Evolutionary conservation across 2,888 invertebrate species (phyloP), one percentile per base, ranked within the genome.

Genomic region (Eubasilissa splendida): DNA sequence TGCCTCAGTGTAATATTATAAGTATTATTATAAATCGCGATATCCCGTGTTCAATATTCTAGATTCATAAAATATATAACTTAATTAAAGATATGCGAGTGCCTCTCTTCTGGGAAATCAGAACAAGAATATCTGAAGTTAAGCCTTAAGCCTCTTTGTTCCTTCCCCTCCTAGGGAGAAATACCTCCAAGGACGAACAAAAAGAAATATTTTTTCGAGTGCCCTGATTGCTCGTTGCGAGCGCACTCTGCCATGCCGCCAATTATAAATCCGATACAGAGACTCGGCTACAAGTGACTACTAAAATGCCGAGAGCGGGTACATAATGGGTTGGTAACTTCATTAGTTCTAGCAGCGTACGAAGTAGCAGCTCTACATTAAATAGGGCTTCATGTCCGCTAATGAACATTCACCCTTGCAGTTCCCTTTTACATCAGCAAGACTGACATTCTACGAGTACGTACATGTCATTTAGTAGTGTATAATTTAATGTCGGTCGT

Each of bases 291-390:
- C 71, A 73, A 78, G 79, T 53, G 59, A 76, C 58, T 60, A 52
- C 68, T 56, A 75, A 80, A 82, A 76, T 80, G 78, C 65, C 59
- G 22, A 58, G 63, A 71, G 76, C 58, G 42, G 76, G 79, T 76
- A 76, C 81, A 76, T 82, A 82, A 82, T 80, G 83, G 80, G 78
- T 66, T 52, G 52, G 63, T 83, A 83, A 83, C 79, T 83, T 33
- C 42, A 80, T 83, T 83, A 81, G 31, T 33, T 66, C 59, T 68
- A 14, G 68, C 9, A 50, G 68, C 68, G 52, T 50, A 14, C 50
- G 50, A 50, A 68, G 68, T 50, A 68, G 68, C 50, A 14, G 12
- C 52, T 50, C 14, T 52, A 50, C 42, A 68, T 68, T 50, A 68
- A 68, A 50, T 68, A 50, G 14, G 50, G 31, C 12, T 50, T 14